Percentiles rank a stretch among this genome's conserved stretches.
phyloP scores from a whole-genome alignment of 2,888 invertebrate genomes.

The Choristoneura rosaceana region DNA sequence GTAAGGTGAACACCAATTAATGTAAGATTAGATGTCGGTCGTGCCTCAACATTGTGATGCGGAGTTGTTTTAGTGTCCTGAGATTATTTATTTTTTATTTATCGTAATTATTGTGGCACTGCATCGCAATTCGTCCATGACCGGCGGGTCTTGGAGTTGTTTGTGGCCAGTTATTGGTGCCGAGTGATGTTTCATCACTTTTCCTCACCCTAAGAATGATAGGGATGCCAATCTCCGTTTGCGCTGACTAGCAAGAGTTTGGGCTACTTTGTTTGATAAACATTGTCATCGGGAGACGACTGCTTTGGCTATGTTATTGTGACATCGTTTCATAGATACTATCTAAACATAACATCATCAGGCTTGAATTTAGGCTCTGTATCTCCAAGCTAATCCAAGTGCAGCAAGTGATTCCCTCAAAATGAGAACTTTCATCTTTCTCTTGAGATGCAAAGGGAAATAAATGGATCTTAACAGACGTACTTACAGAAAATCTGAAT shows the following conservation, averaged over 20 bases:
- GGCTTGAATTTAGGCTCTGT: neutral
- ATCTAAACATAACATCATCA: neutral
- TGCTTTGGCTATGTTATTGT: neutral
- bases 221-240: neutral
- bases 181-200: neutral
- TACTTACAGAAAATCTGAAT: too few species aligned
- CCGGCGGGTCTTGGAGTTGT: slow-evolving; percentile 15
- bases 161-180: slow-evolving; percentile 1
- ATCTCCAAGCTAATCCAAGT: too few species aligned
- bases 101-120: slow-evolving; percentile 14
- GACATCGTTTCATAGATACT: neutral
- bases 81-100: slow-evolving; percentile 30
- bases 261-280: neutral
- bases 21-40: slow-evolving; percentile 47
- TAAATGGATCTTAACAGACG: too few species aligned
- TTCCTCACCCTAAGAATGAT: neutral
- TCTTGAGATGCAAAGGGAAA: too few species aligned
- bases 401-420: too few species aligned
- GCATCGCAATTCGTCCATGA: neutral
- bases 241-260: neutral
- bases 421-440: too few species aligned
- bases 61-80: slow-evolving; percentile 8
- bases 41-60: slow-evolving; percentile 14
- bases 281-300: neutral
- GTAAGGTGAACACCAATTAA: slow-evolving; percentile 73